Base-by-base conservation (phyloP, 1,140 invertebrate genomes). In the Drosophila pectinifera region DNA sequence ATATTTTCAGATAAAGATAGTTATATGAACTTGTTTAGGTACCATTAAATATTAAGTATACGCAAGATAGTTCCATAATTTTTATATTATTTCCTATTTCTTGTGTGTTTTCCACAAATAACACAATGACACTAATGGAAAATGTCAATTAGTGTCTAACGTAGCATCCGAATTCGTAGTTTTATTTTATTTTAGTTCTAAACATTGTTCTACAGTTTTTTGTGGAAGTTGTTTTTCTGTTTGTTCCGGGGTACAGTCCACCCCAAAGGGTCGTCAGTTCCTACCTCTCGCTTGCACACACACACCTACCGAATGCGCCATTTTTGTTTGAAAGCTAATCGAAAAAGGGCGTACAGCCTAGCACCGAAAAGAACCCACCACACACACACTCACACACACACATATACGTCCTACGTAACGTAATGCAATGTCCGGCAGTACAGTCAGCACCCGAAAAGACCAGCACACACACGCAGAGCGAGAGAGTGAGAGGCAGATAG, bases 241-340 rank as follows among this genome's bases (percentile, higher is more conserved):
- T 56, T 14, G n/a, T 16, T 28, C 8, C n/a, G 5, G 14, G 46
- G 69, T 73, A 73, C 69, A 73, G 69, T 73, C 26, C 10, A 39
- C 16, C 38, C 68, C 24, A 72, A 59, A 28, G 36, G 38, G 22
- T 45, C 11, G 7, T 20, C 1, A 20, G 31, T 36, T 43, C 0
- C 0, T 41, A 53, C 38, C 24, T 56, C 46, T 65, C 22, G 10
- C 36, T 38, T 20, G 28, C 58, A 14, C 58, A 10, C 14, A 5
- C 38, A 10, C 39, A 7, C 28, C 20, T 13, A 16, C 16, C 20
- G 28, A 64, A 58, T 56, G 46, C 73, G 73, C 51, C 62, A 76
- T 76, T 76, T 76, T 75, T 69, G 72, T 67, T 76, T 76, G 46
- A 75, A 58, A 67, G 73, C 73, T 76, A 76, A 76, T 76, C 73